phyloP scores from a whole-genome alignment of 2,888 invertebrate species.

The Caenorhabditis sp. region DNA sequence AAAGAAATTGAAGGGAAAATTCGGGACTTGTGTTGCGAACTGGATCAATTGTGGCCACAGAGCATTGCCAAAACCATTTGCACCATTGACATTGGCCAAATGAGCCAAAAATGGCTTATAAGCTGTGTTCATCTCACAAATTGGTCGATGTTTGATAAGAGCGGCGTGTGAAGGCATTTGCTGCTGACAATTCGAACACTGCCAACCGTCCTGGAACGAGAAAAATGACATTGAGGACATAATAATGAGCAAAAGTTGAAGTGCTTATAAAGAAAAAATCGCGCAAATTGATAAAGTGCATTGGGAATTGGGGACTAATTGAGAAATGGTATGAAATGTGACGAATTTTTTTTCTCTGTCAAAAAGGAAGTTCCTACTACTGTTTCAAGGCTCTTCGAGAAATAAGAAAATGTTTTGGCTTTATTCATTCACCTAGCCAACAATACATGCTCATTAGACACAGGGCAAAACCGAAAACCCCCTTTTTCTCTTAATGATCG shows the following conservation, averaged over 20 bases:
- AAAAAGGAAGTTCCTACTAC: not conserved
- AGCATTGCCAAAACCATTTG: conserved; percentile 5
- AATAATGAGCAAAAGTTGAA: conserved; percentile 5
- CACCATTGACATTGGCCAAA: conserved; percentile 68
- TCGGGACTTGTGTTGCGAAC: conserved; percentile 35
- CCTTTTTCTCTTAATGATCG: not conserved
- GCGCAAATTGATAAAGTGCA: not conserved
- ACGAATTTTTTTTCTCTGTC: not conserved
- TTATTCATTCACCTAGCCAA: not conserved
- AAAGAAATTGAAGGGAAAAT: conserved; percentile 14
- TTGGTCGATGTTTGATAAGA: conserved; percentile 91
- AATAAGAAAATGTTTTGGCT: no score
- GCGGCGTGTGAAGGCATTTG: conserved; percentile 87
- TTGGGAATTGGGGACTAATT: not conserved
- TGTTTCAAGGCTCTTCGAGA: no score
- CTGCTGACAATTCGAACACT: conserved; percentile 74
- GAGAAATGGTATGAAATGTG: not conserved
- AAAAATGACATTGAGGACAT: conserved; percentile 4
- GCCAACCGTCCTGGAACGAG: conserved; percentile 76
- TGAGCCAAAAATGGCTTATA: conserved; percentile 51
- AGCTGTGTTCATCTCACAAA: conserved; percentile 79
- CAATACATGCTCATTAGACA: not conserved
- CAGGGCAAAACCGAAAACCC: not conserved
- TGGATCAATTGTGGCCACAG: conserved; percentile 51
- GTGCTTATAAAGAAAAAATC: not conserved